Evolutionary conservation across 1,140 invertebrate species (phyloP).

Genomic region (Drosophila teissieri): DNA sequence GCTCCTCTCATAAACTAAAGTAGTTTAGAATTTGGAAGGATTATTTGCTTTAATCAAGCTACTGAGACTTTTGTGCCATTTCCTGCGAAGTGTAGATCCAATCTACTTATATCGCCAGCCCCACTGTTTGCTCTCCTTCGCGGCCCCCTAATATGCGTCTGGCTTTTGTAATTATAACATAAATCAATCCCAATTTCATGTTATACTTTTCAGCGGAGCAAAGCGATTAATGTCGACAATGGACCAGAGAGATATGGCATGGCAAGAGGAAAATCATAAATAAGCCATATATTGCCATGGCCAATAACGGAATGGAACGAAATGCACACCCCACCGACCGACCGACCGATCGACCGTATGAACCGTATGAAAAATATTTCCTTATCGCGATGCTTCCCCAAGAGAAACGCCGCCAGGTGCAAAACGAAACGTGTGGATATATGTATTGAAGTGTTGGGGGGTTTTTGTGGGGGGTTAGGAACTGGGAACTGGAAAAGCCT

Average conservation of each 20-base stretch:
- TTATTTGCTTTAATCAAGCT: no score
- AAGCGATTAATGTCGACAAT: conserved; percentile 81
- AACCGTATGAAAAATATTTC: conserved; percentile 72
- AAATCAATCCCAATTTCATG: conserved; percentile 78
- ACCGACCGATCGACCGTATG: conserved; percentile 22
- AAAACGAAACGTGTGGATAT: conserved; percentile 43
- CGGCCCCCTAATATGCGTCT: conserved; percentile 9
- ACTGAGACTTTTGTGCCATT: neutral
- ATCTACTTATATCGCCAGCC: neutral
- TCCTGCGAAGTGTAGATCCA: neutral
- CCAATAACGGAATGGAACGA: conserved; percentile 69
- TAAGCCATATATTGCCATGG: conserved; percentile 72
- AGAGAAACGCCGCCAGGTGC: conserved; percentile 59
- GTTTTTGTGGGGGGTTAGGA: neutral
- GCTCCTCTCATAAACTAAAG: no score
- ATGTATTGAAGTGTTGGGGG: conserved; percentile 10
- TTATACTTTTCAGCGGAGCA: conserved; percentile 75
- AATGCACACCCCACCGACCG: conserved; percentile 32
- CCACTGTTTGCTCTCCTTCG: conserved; percentile 11
- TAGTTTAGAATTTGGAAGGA: no score
- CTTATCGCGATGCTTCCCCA: conserved; percentile 74
- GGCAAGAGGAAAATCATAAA: conserved; percentile 80
- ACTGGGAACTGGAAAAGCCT: conserved; percentile 47
- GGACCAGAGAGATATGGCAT: conserved; percentile 74
- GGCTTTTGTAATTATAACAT: conserved; percentile 77